Conservation (phyloP, 2,888 invertebrate genomes). For the Protonemura montana region DNA sequence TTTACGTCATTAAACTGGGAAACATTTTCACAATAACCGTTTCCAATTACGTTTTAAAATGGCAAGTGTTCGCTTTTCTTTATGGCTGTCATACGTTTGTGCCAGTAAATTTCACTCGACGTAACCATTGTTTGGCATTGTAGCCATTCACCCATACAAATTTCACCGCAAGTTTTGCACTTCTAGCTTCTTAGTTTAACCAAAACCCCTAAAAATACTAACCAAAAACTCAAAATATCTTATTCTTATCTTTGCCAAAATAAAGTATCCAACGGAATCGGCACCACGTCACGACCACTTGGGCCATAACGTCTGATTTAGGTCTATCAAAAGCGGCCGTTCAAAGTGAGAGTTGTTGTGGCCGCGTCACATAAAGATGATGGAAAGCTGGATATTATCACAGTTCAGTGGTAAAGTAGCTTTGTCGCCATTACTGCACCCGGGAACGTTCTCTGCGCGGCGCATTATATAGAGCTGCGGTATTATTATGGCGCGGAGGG, state of each 20-base stretch:
- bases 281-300: not conserved
- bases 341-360: constrained; percentile 35
- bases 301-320: constrained; percentile 24
- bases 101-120: not conserved
- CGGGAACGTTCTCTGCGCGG: not conserved
- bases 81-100: not conserved
- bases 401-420: constrained; percentile 7
- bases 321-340: not conserved
- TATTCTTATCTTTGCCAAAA: constrained; percentile 12
- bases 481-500: not conserved
- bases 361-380: constrained; percentile 28
- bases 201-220: not conserved
- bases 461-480: not conserved
- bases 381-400: constrained; percentile 17
- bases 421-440: constrained; percentile 5
- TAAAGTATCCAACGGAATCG: not conserved
- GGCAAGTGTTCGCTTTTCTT: not conserved
- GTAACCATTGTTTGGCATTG: not conserved
- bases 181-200: too few relatives aligned
- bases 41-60: not conserved
- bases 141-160: not conserved
- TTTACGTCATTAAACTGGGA: not conserved
- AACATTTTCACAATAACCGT: not conserved
- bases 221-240: not conserved
- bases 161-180: not conserved